A percentile compares a stretch with the other conserved stretches of the same genome.
Conservation (phyloP, 2,113 vertebrate genomes). For the Tautogolabrus adspersus region DNA sequence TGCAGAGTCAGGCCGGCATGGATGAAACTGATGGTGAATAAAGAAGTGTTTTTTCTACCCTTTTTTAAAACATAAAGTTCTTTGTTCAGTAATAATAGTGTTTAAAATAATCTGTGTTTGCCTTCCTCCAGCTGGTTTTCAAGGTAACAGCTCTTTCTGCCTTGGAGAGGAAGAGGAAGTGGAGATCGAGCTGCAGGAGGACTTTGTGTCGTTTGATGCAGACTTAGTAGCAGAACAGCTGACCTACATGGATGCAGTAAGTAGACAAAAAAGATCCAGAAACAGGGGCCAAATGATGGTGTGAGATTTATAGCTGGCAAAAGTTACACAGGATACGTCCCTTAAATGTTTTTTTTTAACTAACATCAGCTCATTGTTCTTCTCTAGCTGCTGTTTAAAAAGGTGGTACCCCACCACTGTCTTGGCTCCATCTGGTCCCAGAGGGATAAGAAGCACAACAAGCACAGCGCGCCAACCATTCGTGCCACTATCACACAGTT, state of each 20-base stretch:
- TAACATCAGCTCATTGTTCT: slow-evolving; percentile 18
- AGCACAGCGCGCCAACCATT: slow-evolving; percentile 90
- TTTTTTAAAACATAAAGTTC: no score
- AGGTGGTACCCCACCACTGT: slow-evolving; percentile 94
- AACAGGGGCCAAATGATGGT: not conserved
- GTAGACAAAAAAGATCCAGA: slow-evolving; percentile 42
- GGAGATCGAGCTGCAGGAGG: slow-evolving; percentile 84
- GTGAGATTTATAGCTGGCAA: not conserved
- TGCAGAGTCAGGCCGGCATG: slow-evolving; percentile 83
- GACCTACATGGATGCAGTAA: slow-evolving; percentile 96
- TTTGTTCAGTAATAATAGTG: no score
- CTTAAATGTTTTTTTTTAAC: not conserved
- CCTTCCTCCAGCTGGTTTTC: slow-evolving; percentile 83
- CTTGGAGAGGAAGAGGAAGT: slow-evolving; percentile 87
- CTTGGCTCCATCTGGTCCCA: slow-evolving; percentile 95
- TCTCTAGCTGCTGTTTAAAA: slow-evolving; percentile 92
- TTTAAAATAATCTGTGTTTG: slow-evolving; percentile 10
- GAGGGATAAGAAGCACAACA: slow-evolving; percentile 92
- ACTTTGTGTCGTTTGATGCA: slow-evolving; percentile 89
- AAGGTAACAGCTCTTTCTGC: slow-evolving; percentile 78
- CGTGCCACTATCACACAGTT: slow-evolving; percentile 96
- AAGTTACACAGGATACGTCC: not conserved
- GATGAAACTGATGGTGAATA: slow-evolving; percentile 86
- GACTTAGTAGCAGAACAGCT: slow-evolving; percentile 94
- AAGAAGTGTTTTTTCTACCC: not conserved